Conservation (phyloP, 2,113 vertebrate species). For the Ptilorrhoa leucosticta region DNA sequence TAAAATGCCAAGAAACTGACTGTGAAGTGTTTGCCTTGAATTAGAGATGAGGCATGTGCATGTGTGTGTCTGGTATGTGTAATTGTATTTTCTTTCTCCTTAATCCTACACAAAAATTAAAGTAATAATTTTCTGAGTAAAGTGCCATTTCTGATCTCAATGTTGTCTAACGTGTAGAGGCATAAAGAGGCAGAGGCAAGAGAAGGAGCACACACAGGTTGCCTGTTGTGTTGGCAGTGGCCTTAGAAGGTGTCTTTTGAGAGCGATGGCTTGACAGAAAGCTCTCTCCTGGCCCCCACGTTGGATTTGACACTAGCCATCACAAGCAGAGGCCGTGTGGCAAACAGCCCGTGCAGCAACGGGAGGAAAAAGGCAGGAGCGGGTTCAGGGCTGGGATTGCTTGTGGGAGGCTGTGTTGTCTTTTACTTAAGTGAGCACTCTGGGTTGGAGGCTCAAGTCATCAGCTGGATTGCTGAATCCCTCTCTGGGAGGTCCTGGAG, state of each 20-base stretch:
- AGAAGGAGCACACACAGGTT: neutral
- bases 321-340: neutral
- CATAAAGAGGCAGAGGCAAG: neutral
- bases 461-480: neutral
- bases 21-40: conserved; percentile 18
- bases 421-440: neutral
- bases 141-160: neutral
- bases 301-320: neutral
- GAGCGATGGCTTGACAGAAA: fast-evolving
- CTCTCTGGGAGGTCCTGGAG: neutral
- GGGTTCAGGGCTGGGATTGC: neutral
- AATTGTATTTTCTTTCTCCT: neutral
- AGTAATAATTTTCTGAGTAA: neutral
- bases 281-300: neutral
- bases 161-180: neutral
- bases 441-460: neutral
- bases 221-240: neutral
- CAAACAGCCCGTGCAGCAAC: neutral
- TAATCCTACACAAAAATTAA: neutral
- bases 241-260: neutral
- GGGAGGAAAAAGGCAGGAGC: neutral
- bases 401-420: neutral
- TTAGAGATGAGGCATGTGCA: neutral
- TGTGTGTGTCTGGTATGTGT: neutral
- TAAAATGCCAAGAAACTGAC: conserved; percentile 20